These are phyloP conservation scores for Threskiornis aethiopicus DNA, from an alignment of 2,797 vertebrate species.

Conservation along the genomic window DNA sequence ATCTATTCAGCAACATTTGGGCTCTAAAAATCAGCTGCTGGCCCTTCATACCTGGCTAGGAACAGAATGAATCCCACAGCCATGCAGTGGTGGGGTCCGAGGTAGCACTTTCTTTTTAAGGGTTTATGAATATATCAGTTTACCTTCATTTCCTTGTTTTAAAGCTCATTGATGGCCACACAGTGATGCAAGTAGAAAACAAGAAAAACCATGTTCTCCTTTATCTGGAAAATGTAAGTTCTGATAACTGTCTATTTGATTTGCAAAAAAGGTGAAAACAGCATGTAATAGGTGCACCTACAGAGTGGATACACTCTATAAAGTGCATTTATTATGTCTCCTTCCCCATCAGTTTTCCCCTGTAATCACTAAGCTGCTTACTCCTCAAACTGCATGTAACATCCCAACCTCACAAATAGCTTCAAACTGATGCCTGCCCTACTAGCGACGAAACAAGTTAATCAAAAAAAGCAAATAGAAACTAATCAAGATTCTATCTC, in stretches of 20 bases:
- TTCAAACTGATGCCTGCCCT: neutral
- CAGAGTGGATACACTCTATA: neutral
- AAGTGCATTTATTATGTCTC: neutral
- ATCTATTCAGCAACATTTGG: neutral
- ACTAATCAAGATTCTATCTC: neutral
- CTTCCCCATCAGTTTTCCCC: neutral
- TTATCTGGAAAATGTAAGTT: conserved; percentile 66
- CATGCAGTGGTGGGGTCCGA: neutral
- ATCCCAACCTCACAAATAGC: neutral
- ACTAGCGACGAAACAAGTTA: neutral
- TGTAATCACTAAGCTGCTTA: neutral
- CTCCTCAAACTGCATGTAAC: neutral
- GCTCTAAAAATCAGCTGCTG: neutral
- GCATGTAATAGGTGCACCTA: neutral
- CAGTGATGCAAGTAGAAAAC: conserved; percentile 59
- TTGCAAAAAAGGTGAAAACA: neutral
- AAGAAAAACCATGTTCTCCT: conserved; percentile 58
- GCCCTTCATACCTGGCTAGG: neutral
- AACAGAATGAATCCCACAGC: neutral
- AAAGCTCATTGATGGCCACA: conserved; percentile 31
- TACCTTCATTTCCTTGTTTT: neutral
- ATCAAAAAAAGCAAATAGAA: neutral
- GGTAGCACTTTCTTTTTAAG: neutral
- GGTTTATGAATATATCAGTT: neutral
- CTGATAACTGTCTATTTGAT: neutral